Evolutionary conservation across 1,140 invertebrate species (phyloP).

Genomic region (Helicoverpa zea): DNA sequence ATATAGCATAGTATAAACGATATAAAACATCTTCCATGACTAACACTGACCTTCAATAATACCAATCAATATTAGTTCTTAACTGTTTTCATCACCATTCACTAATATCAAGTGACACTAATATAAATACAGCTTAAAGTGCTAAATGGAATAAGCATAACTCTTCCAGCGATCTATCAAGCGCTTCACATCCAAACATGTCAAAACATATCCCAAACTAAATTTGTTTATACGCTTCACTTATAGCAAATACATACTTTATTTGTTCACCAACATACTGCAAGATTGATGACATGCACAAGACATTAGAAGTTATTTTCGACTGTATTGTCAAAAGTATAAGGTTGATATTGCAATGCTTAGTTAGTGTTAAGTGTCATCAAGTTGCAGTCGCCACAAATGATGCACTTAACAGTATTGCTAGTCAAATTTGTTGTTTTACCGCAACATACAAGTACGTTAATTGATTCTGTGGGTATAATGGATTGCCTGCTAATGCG

Average conservation of each 20-base stretch:
- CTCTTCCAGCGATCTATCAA: not conserved
- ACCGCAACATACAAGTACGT: slow-evolving; percentile 7
- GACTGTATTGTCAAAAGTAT: not conserved
- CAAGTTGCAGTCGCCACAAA: slow-evolving; percentile 56
- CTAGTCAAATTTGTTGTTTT: slow-evolving; percentile 49
- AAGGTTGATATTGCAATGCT: slow-evolving; percentile 7
- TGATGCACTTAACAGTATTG: slow-evolving; percentile 66
- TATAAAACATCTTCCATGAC: too few relatives aligned
- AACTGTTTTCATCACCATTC: too few relatives aligned
- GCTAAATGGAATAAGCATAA: too few relatives aligned
- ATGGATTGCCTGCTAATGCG: slow-evolving; percentile 57
- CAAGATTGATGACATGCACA: slow-evolving; percentile 59
- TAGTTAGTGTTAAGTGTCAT: slow-evolving; percentile 41
- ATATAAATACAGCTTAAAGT: too few relatives aligned
- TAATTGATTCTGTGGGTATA: slow-evolving; percentile 44
- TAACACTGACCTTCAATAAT: too few relatives aligned
- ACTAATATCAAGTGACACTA: too few relatives aligned
- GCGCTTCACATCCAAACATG: slow-evolving; percentile 3
- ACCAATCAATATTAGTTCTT: too few relatives aligned
- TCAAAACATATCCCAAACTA: slow-evolving; percentile 7
- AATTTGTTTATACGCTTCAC: slow-evolving; percentile 23
- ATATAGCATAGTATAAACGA: too few relatives aligned
- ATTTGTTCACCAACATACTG: slow-evolving; percentile 52
- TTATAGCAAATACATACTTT: slow-evolving; percentile 36
- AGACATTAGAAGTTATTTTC: not conserved